Base-by-base conservation (phyloP, 2,113 vertebrate species). In the Micromys minutus region DNA sequence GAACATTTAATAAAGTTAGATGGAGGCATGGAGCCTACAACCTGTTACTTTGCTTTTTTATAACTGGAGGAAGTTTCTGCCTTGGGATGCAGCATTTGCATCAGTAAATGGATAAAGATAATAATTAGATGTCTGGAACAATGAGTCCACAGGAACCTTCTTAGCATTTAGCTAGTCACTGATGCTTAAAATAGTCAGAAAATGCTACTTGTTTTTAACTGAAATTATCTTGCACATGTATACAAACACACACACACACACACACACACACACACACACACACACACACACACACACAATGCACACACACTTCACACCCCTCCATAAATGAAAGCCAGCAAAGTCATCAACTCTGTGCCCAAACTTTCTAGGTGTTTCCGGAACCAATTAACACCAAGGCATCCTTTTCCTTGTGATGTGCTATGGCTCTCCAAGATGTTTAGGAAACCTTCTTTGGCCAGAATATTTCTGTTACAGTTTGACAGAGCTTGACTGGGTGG, bases 401-500 rank as follows among this genome's bases (percentile, higher is more conserved):
- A 96, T 34, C 36, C 1, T 67, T 21, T 42, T 94, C 89, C 93
- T 97, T 55, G 31, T 57, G 52, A 47, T 31, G 29, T 91, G 55
- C 89, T 0, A 0, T 72, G 71, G 87, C 77, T 50, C 92, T 26
- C 0, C 4, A 26, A 88, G 50, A 69, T 80, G 93, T 83, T 89
- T 72, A 6, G 19, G 75, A 92, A 97, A 92, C 59, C 71, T 89
- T 95, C 96, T 97, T 67, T 67, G 5, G 93, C 87, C 89, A 0
- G 0, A 92, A 63, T n/a, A 31, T 87, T 94, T 94, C 94, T 96
- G 84, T 92, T 93, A 24, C 6, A 93, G 59, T 93, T 95, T 97
- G 96, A 97, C 95, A 96, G 79, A 69, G 94, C 95, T 94, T 95
- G 87, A 96, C 98, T 97, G 97, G 95, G 76, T 86, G 39, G 69